phyloP scores from a whole-genome alignment of 1,140 invertebrate species.

The Hycleus cichorii region DNA sequence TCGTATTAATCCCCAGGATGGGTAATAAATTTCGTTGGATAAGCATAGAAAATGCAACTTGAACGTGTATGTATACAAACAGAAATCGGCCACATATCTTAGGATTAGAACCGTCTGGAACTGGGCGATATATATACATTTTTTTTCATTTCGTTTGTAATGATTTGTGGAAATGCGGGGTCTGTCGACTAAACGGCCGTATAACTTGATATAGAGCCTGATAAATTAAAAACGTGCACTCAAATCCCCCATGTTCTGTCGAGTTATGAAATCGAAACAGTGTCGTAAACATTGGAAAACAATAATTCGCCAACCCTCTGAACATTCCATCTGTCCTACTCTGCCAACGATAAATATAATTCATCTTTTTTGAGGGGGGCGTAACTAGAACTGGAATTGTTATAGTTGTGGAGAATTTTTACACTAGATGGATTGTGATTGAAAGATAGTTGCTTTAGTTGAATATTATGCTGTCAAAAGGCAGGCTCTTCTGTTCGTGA shows the following conservation, averaged over 20 bases:
- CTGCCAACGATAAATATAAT: slow-evolving; percentile 32
- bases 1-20: slow-evolving; percentile 6
- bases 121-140: slow-evolving; percentile 23
- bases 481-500: too few species aligned
- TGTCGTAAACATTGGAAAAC: slow-evolving; percentile 46
- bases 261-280: slow-evolving; percentile 47
- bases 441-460: too few species aligned
- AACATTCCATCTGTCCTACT: slow-evolving; percentile 29
- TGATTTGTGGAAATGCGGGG: slow-evolving; percentile 37
- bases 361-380: slow-evolving; percentile 21
- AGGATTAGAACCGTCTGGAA: slow-evolving; percentile 28
- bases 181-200: slow-evolving; percentile 36
- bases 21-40: slow-evolving; percentile 19
- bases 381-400: slow-evolving; percentile 11
- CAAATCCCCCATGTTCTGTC: slow-evolving; percentile 28
- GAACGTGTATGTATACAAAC: too few species aligned
- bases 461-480: too few species aligned
- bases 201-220: slow-evolving; percentile 43
- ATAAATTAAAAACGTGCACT: slow-evolving; percentile 47
- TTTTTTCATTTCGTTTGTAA: slow-evolving; percentile 34
- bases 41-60: slow-evolving; percentile 5
- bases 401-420: neutral
- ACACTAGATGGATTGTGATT: neutral
- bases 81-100: slow-evolving; percentile 23
- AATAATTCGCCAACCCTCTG: slow-evolving; percentile 39